phyloP scores from a whole-genome alignment of 2,888 invertebrate species.

The Erebia ligea region DNA sequence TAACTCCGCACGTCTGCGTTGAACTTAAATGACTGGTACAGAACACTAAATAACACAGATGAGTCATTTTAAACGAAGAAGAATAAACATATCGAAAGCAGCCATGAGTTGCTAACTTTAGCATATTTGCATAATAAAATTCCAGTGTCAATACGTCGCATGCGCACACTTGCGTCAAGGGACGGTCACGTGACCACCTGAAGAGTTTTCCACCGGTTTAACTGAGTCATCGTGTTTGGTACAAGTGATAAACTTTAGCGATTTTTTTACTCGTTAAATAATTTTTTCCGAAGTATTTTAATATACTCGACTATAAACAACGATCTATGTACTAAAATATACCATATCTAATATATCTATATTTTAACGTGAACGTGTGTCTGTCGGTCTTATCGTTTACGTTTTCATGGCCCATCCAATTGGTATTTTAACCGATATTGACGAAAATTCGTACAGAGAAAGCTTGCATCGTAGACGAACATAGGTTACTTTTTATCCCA shows the following conservation, averaged over 20 bases:
- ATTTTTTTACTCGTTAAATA: background rate
- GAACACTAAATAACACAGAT: conserved; percentile 14
- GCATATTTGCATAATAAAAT: conserved; percentile 49
- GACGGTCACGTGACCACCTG: conserved; percentile 57
- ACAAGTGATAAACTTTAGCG: conserved; percentile 39
- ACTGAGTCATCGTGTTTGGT: conserved; percentile 58
- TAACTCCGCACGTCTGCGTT: too few species aligned
- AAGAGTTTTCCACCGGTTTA: conserved; percentile 69
- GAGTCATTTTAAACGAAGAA: conserved; percentile 30
- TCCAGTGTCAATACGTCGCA: conserved; percentile 50
- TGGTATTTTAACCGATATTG: too few species aligned
- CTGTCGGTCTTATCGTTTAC: background rate
- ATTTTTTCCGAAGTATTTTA: background rate
- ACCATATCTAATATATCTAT: too few species aligned
- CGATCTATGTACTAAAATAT: too few species aligned
- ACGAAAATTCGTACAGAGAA: too few species aligned
- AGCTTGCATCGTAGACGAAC: too few species aligned
- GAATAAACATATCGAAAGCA: conserved; percentile 26
- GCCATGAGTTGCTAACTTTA: conserved; percentile 38
- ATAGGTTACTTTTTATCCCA: too few species aligned
- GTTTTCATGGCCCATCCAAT: background rate
- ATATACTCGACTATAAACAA: background rate
- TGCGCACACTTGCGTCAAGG: conserved; percentile 54
- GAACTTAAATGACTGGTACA: background rate
- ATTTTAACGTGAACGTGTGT: background rate